Evolutionary conservation across 2,113 vertebrate species (phyloP).

Genomic region (Ageneiosus marmoratus): DNA sequence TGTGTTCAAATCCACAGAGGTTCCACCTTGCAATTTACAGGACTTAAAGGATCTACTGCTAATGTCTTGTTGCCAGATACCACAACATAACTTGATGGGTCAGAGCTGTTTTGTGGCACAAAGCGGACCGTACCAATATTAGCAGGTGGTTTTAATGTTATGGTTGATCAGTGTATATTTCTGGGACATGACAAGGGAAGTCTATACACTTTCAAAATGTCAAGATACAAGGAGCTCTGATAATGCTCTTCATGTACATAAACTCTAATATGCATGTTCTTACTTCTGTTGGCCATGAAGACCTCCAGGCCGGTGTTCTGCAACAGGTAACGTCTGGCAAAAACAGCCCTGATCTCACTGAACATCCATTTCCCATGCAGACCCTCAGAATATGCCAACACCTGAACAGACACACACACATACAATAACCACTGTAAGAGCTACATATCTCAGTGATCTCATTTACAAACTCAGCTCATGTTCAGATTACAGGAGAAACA

Average conservation of each 20-base stretch:
- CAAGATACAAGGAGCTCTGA: too few species aligned
- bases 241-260: not conserved
- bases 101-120: too few species aligned
- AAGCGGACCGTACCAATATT: too few species aligned
- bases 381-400: constrained; percentile 93
- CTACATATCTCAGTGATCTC: not conserved
- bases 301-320: constrained; percentile 96
- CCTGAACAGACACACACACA: constrained; percentile 70
- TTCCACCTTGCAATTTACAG: too few species aligned
- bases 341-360: constrained; percentile 97
- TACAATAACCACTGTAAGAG: not conserved
- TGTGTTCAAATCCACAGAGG: too few species aligned
- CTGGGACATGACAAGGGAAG: not conserved
- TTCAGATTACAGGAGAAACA: not conserved
- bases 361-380: constrained; percentile 99
- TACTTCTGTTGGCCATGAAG: constrained; percentile 99
- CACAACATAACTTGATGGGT: too few species aligned
- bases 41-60: too few species aligned
- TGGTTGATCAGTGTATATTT: too few species aligned
- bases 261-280: too few species aligned
- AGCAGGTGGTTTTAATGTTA: too few species aligned
- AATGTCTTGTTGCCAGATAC: too few species aligned
- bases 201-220: not conserved
- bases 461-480: not conserved
- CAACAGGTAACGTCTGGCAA: constrained; percentile 94